Conservation (phyloP, 2,888 invertebrate species). For the Hirtodrosophila duncani region DNA sequence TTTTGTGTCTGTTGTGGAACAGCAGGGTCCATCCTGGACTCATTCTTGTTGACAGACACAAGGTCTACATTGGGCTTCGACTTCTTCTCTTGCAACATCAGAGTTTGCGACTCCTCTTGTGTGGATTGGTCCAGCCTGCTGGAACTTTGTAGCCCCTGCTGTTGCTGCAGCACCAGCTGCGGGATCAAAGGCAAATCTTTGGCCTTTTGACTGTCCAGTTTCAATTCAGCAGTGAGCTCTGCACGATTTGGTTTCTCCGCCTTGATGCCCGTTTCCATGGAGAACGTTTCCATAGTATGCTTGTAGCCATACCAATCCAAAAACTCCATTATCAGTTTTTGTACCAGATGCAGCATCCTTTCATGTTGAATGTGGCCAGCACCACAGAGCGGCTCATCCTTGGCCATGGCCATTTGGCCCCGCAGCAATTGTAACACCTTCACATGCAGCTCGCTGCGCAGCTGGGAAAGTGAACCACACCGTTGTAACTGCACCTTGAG, state of each 20-base stretch:
- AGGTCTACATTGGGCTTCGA: too few species aligned
- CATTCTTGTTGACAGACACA: too few species aligned
- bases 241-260: constrained; percentile 44
- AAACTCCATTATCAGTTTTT: constrained; percentile 77
- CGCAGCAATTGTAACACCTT: constrained; percentile 67
- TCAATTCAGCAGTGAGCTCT: constrained; percentile 48
- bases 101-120: not conserved
- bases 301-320: constrained; percentile 74
- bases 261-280: constrained; percentile 66
- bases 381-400: constrained; percentile 31
- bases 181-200: constrained; percentile 65
- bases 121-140: too few species aligned
- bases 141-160: not conserved
- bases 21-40: too few species aligned
- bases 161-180: constrained; percentile 5
- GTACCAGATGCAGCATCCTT: constrained; percentile 35
- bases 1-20: too few species aligned
- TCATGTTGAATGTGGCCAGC: not conserved
- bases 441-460: constrained; percentile 68
- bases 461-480: constrained; percentile 59
- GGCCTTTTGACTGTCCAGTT: constrained; percentile 42
- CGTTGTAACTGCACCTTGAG: constrained; percentile 58
- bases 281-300: constrained; percentile 75
- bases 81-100: too few species aligned
- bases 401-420: constrained; percentile 21